Base-by-base conservation (phyloP, 1,140 invertebrate genomes). In the Plodia interpunctella region DNA sequence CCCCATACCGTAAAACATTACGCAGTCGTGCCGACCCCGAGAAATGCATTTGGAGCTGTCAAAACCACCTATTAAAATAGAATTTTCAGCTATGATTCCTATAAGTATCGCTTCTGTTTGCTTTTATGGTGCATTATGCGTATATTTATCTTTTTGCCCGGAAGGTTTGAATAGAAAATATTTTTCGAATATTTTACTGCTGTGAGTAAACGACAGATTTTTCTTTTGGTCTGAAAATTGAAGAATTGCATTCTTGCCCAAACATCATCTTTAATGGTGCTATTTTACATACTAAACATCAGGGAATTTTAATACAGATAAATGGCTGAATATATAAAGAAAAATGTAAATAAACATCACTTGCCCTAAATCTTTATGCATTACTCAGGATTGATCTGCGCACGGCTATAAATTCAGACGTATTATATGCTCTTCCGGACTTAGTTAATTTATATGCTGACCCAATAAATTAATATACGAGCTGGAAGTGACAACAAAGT, bases 1-100 rank as follows among this genome's bases (percentile, higher is more conserved):
- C 76, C 84, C 84, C 80, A 87, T 89, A 87, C 86, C 83, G 84
- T 89, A 89, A 87, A 89, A 85, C 83, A 87, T 87, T 87, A 87
- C 83, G 82, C 76, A 87, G 78, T 80, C 75, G 75, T 78, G 70
- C 74, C 77, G 75, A 74, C 72, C 73, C 70, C 63, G 67, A 66
- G 57, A 68, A 70, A 81, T 76, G 67, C 63, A 78, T 67, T 70
- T 59, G 64, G 78, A 87, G 83, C 75, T 83, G 85, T 70, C 64
- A 72, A 70, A 76, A 80, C 79, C 76, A 51, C 57, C 15, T 5
- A 8, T 49, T 13, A 19, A 32, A 49, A 49, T 38, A 18, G 25
- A 3, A 20, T 5, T 49, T 49, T 57, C 21, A 25, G 21, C 21
- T 25, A 25, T 6, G 21, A 25, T 25, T 25, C 6, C 6, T 25